A percentile compares a stretch with the other conserved stretches of the same genome.
Evolutionary conservation across 2,888 invertebrate species (phyloP).

Genomic region (Tuberolachnus salignus): DNA sequence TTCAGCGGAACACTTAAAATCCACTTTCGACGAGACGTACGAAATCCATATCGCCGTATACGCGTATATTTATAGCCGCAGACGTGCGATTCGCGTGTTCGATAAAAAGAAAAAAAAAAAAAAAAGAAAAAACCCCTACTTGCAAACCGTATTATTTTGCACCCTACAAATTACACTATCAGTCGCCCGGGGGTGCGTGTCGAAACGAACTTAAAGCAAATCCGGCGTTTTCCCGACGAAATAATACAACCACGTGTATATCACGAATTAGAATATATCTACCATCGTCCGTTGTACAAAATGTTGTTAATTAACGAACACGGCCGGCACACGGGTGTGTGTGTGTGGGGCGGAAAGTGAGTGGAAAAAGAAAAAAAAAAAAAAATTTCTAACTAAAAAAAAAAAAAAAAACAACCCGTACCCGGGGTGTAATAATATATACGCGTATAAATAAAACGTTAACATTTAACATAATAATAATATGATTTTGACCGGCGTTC

Average conservation of each 20-base stretch:
- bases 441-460: conserved; percentile 13
- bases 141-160: conserved; percentile 23
- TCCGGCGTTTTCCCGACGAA: conserved; percentile 36
- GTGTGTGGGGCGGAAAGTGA: no score
- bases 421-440: background rate
- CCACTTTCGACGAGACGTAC: conserved; percentile 8
- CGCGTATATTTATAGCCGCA: background rate
- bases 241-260: background rate
- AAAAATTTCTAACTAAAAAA: no score
- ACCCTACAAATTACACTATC: background rate
- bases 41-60: no score
- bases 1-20: conserved; percentile 35
- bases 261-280: conserved; percentile 37
- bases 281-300: conserved; percentile 14
- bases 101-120: no score
- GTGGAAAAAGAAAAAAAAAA: background rate
- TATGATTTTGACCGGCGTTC: background rate
- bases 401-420: background rate
- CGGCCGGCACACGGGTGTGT: no score
- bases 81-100: conserved; percentile 45
- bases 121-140: no score
- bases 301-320: conserved; percentile 32
- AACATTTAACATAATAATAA: conserved; percentile 8
- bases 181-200: background rate
- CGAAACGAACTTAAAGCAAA: conserved; percentile 15